Base-by-base conservation (phyloP, 2,888 invertebrate genomes). In the Diploptera punctata region DNA sequence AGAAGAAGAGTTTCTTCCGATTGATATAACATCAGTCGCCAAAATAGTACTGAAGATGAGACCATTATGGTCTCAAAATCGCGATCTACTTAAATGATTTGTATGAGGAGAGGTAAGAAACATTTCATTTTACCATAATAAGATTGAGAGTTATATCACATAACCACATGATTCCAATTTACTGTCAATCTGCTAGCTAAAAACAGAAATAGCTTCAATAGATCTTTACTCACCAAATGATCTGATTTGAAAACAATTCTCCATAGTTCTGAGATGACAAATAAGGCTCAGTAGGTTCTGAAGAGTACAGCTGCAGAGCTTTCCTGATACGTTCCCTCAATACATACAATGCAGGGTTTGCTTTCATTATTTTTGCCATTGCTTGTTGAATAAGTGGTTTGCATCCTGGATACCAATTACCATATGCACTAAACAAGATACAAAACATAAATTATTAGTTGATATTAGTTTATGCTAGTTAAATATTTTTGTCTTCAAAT, bases 341-440 rank as follows among this genome's bases (percentile, higher is more conserved):
- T 77, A 99, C 99, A 83, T 99, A 99, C 76, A 99, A 84, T 0
- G 99, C 99, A 0, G 99, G 99, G 86, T 99, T 99, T 0, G 99
- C 99, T 83, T 99, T 99, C 97, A 99, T 99, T 78, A 99, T 99
- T 85, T 99, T 99, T 0, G 99, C 99, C 99, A 99, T 99, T 0
- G 99, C 98, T 83, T 98, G 98, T 81, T 99, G 99, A 79, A 99
- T 98, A 18, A 99, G 87, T 0, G 99, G 98, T 81, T 99, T 99
- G 83, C 96, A 95, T 67, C 99, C 99, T 0, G 99, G 99, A 90
- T 98, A 99, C 99, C 99, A 99, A 84, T 99, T 99, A 26, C 99
- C 99, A 81, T 98, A 99, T 0, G 99, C 99, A 80, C 97, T 93
- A 80, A 13, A 77, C 2, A 57, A 52, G 13, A 24, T 19, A 18